Evolutionary conservation across 2,113 vertebrate genomes (phyloP).

Genomic region (Anoplopoma fimbria): DNA sequence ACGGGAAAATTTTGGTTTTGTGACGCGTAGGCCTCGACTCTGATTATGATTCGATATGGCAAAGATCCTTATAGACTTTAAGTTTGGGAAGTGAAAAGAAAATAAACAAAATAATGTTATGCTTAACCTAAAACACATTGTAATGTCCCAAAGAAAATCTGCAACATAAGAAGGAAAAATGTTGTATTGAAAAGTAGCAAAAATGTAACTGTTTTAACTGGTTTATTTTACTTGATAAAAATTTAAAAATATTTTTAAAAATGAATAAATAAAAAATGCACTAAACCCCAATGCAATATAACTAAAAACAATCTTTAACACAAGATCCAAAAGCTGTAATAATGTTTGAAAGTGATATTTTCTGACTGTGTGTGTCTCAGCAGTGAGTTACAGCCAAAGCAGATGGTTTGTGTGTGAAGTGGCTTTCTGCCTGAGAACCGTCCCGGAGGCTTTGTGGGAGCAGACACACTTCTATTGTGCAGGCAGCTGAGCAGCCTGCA

Average conservation of each 20-base stretch:
- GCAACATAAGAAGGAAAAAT: too few species aligned
- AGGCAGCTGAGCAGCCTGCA: slow-evolving; percentile 62
- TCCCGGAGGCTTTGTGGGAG: slow-evolving; percentile 60
- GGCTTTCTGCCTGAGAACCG: slow-evolving; percentile 71
- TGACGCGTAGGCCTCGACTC: background rate
- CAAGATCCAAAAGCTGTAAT: background rate
- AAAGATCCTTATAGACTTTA: background rate
- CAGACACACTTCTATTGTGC: slow-evolving; percentile 81
- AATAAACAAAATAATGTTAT: background rate
- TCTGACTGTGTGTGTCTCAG: slow-evolving; percentile 6
- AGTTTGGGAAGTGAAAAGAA: background rate
- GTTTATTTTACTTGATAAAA: background rate
- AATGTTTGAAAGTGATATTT: slow-evolving; percentile 5
- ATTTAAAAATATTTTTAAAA: background rate
- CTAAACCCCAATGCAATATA: background rate
- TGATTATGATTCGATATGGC: background rate
- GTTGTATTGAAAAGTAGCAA: background rate
- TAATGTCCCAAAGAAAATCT: too few species aligned
- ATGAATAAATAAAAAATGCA: background rate
- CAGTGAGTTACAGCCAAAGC: slow-evolving; percentile 44
- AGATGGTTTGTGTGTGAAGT: slow-evolving; percentile 71
- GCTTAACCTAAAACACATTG: background rate
- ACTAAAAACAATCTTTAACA: background rate
- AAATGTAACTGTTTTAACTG: background rate
- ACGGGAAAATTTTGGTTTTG: slow-evolving; percentile 46